These are phyloP conservation scores for Drosophila orosa DNA, from an alignment of 1,140 invertebrate genomes.

Conservation along the genomic window DNA sequence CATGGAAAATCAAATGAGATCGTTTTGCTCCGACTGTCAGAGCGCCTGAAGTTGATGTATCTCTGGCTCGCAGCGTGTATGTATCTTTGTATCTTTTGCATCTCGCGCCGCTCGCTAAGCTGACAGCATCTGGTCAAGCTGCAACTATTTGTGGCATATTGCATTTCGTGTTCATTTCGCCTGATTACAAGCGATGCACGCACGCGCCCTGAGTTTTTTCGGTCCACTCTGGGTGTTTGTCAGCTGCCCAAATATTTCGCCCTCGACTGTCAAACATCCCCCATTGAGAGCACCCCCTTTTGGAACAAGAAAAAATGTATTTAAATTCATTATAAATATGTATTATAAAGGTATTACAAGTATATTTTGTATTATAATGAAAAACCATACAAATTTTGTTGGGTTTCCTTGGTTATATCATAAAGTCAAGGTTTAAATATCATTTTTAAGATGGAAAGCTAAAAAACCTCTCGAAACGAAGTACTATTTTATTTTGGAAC, in stretches of 20 bases:
- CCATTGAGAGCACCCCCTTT: slow-evolving; percentile 1
- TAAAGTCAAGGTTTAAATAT: neutral
- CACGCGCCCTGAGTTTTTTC: neutral
- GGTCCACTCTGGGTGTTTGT: slow-evolving; percentile 6
- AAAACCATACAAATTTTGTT: neutral
- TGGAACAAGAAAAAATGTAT: neutral
- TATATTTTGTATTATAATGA: no score
- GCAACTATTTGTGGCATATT: slow-evolving; percentile 71
- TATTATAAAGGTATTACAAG: neutral
- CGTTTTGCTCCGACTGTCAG: slow-evolving; percentile 44
- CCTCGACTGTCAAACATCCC: slow-evolving; percentile 49
- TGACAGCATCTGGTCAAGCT: slow-evolving; percentile 64
- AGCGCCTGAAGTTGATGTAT: slow-evolving; percentile 51
- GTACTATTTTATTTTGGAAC: neutral
- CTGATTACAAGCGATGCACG: slow-evolving; percentile 26
- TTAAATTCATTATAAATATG: neutral
- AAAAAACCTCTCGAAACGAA: neutral
- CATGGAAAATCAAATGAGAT: slow-evolving; percentile 66
- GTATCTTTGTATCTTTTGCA: slow-evolving; percentile 24
- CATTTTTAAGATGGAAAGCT: neutral
- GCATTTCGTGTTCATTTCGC: slow-evolving; percentile 44
- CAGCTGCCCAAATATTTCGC: slow-evolving; percentile 76
- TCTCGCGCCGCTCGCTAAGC: slow-evolving; percentile 24
- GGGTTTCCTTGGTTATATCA: neutral
- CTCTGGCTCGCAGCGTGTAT: slow-evolving; percentile 10